Conservation (phyloP, 2,113 vertebrate species). For the Hipposideros armiger region DNA sequence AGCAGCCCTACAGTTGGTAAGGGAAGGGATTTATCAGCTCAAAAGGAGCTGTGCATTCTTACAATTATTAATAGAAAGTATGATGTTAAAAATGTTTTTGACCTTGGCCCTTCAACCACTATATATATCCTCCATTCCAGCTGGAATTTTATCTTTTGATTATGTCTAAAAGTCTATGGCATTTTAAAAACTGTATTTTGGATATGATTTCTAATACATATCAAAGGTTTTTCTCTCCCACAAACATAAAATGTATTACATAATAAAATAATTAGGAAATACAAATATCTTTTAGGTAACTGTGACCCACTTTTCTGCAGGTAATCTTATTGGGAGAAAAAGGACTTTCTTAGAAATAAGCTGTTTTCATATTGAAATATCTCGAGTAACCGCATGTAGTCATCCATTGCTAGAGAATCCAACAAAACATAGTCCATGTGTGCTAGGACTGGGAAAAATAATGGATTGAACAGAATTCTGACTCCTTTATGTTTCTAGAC, state of each 20-base stretch:
- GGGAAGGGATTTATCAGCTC: conserved; percentile 7
- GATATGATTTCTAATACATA: neutral
- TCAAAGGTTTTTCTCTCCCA: neutral
- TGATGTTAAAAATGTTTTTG: conserved; percentile 16
- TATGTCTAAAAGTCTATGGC: neutral
- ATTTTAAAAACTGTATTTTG: neutral
- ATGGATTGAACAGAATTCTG: neutral
- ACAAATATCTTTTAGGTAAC: neutral
- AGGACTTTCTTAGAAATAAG: conserved; percentile 9
- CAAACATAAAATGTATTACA: neutral
- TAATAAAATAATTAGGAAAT: neutral
- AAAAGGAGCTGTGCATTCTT: neutral
- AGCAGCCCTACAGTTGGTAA: neutral
- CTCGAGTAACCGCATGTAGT: neutral
- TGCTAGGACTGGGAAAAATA: neutral
- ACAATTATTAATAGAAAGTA: conserved; percentile 46
- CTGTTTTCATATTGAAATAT: neutral
- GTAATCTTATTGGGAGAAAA: neutral
- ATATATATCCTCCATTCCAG: neutral
- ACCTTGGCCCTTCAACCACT: neutral
- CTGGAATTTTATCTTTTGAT: neutral
- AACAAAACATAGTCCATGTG: neutral
- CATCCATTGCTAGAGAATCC: neutral
- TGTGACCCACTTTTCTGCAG: neutral
- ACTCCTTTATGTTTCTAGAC: neutral